Base-by-base conservation (phyloP, 1,140 invertebrate species). In the Sycobia sp. region DNA sequence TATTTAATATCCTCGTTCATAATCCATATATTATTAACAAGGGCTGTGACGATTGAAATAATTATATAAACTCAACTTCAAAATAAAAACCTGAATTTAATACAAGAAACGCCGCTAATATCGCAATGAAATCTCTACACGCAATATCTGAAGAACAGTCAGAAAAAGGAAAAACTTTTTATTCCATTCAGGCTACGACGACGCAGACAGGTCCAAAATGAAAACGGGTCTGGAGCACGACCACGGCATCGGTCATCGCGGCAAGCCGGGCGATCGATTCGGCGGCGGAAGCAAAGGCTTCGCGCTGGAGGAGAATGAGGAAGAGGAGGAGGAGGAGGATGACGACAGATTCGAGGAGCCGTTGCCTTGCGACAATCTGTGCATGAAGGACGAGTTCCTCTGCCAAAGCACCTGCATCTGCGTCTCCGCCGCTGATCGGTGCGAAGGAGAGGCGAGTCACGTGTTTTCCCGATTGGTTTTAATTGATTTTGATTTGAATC, bases 371-470 rank as follows among this genome's bases (percentile, higher is more conserved):
- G 81, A 76, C 20, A 75, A 74, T 18, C 73, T 67, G 3, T 88
- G 86, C 62, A 69, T 72, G 0, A 67, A 65, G 3, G 75, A 78
- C 18, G 82, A 86, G 65, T 86, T 84, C 74, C 71, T 85, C 13
- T 88, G 86, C 66, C 46, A 79, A 54, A 82, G 80, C 34, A 85
- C 84, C 8, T 90, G 88, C 69, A 84, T 80, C 38, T 90, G 88
- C 65, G 87, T 90, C 49, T 78, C 57, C 23, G 22, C 71, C 9
- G 69, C 74, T 4, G 67, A 65, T 27, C 71, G 71, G 18, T 78
- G 76, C 25, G 73, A 81, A 55, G 74, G 76, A 54, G 57, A 62
- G 29, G 73, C 78, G 34, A 71, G 74, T 71, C n/a, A n/a, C n/a
- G n/a, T 72, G 4, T 46, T 29, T 38, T 29, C n/a, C n/a, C n/a